Base-by-base conservation (phyloP, 2,797 vertebrate species). In the Leucoraja ocellata region DNA sequence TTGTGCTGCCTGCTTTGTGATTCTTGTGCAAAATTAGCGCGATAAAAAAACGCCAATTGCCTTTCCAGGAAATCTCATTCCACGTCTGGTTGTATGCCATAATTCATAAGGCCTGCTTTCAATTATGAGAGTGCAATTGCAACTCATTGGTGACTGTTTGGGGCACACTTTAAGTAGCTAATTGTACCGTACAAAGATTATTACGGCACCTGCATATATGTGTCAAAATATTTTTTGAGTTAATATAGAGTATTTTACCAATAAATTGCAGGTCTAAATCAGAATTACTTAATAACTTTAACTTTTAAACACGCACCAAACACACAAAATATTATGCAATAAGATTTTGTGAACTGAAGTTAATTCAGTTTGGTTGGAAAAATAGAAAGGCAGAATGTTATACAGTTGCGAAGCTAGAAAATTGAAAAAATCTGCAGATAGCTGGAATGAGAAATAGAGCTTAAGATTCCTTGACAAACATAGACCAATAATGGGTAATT, bases 31-130 rank as follows among this genome's bases (percentile, higher is more conserved):
- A 76, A 54, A 39, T 76, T 92, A 9, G 46, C 13, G 73, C 46
- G 71, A 92, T 91, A 91, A 76, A 21, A 54, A 76, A 58, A 46
- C 71, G 1, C 18, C 65, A 23, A 39, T 16, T 76, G 90, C 39
- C 23, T 13, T 92, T 92, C 18, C 90, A 74, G 90, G 90, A 92
- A 92, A 92, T 92, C 46, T 25, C 39, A 71, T 92, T 28, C 90
- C 39, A 54, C 71, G 6, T 39, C 71, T 71, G 13, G 71, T 92
- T 92, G n/a, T n/a, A 11, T 58, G 13, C 39, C 90, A 73, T 76
- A 92, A 92, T 54, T 92, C 46, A 92, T 11, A 58, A 92, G 58
- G 73, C 90, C 23, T n/a, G 39, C 10, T 92, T 76, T 54, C 39
- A 76, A 14, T 76, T 92, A 11, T 92, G 90, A 91, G 6, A 91